phyloP scores from a whole-genome alignment of 2,888 invertebrate genomes.

The Blastobasis lacticolella region DNA sequence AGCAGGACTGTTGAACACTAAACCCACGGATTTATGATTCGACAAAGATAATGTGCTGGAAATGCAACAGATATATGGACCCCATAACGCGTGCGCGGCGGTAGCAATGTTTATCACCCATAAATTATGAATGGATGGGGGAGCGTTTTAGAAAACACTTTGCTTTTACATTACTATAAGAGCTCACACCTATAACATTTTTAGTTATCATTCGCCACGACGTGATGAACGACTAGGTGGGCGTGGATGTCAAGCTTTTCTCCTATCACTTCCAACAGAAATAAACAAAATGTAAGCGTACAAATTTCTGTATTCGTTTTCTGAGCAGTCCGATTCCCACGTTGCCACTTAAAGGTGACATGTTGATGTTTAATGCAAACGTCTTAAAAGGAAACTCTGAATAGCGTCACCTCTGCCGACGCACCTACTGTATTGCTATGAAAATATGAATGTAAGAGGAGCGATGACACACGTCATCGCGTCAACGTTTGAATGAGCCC shows the following conservation, averaged over 20 bases:
- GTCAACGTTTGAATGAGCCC: constrained; percentile 35
- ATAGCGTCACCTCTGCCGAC: not conserved
- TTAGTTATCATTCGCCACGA: too few species aligned
- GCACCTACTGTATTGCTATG: too few species aligned
- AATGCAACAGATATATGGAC: constrained; percentile 40
- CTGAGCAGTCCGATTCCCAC: not conserved
- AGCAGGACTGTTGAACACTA: constrained; percentile 47
- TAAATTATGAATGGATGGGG: constrained; percentile 43
- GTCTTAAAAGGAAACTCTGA: not conserved
- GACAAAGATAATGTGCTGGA: constrained; percentile 37
- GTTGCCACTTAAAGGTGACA: not conserved
- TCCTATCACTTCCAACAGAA: not conserved
- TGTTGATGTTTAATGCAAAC: too few species aligned
- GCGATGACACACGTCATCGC: constrained; percentile 30
- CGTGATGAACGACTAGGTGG: too few species aligned
- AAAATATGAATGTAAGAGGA: constrained; percentile 15
- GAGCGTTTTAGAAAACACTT: constrained; percentile 27
- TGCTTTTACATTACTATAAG: constrained; percentile 9
- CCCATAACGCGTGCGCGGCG: constrained; percentile 32
- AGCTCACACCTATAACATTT: not conserved
- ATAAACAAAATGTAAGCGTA: not conserved
- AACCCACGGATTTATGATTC: constrained; percentile 39
- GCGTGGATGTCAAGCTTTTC: not conserved
- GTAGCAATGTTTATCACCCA: constrained; percentile 35
- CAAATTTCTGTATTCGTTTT: not conserved